A percentile compares a stretch with the other conserved stretches of the same genome.
phyloP scores from a whole-genome alignment of 2,113 vertebrate genomes.

The Hipposideros armiger region DNA sequence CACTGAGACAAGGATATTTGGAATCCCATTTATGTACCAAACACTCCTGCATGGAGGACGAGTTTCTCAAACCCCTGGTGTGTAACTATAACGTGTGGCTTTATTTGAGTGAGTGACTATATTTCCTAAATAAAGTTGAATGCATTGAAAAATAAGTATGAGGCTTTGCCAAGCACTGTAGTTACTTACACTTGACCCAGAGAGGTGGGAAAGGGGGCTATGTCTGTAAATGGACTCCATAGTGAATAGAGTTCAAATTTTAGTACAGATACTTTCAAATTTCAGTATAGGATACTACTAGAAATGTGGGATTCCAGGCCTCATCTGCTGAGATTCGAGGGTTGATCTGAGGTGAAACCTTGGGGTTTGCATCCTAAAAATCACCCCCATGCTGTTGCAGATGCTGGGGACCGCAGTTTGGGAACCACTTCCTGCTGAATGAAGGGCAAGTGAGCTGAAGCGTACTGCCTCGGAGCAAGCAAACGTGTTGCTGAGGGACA shows the following conservation, averaged over 20 bases:
- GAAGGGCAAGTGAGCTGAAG: not conserved
- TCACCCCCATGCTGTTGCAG: not conserved
- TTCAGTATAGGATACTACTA: not conserved
- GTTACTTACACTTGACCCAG: conserved; percentile 9
- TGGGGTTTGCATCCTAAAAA: not conserved
- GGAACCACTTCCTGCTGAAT: not conserved
- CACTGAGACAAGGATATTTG: not conserved
- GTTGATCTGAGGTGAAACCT: not conserved
- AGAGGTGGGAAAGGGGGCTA: not conserved
- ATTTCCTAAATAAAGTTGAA: not conserved
- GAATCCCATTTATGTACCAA: not conserved
- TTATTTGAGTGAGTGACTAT: not conserved
- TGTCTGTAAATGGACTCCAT: not conserved
- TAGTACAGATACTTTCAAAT: not conserved
- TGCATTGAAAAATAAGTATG: not conserved
- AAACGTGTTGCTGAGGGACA: not conserved
- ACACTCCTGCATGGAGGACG: not conserved
- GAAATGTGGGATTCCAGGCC: not conserved
- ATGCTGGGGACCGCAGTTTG: not conserved
- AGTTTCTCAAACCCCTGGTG: not conserved
- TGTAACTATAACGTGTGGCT: not conserved
- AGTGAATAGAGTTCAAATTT: not conserved
- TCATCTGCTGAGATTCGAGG: not conserved
- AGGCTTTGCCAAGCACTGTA: not conserved
- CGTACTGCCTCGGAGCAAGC: not conserved